Conservation (phyloP, 1,140 invertebrate species). For the Coelopa frigida region DNA sequence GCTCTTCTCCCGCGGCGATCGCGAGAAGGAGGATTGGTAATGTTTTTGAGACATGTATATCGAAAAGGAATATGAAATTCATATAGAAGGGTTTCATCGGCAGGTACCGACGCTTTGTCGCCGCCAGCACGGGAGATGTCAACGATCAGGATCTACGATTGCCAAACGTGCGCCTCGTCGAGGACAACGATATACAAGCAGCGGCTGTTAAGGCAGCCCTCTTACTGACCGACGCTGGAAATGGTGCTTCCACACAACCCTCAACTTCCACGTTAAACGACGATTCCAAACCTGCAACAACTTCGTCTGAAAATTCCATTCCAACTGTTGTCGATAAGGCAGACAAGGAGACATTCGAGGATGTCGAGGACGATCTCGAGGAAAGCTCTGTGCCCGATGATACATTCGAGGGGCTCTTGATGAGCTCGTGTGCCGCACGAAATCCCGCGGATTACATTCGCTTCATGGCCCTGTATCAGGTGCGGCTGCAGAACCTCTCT, state of each 20-base stretch:
- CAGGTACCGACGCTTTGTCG: constrained; percentile 33
- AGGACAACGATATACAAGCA: constrained; percentile 32
- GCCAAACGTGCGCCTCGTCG: constrained; percentile 26
- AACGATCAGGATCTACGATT: constrained; percentile 36
- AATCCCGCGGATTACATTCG: constrained; percentile 32
- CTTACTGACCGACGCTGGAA: constrained; percentile 15
- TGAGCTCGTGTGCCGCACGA: constrained; percentile 32
- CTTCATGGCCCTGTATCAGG: constrained; percentile 42
- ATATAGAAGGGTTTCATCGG: not conserved
- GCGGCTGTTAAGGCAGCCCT: constrained; percentile 28
- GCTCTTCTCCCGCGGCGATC: constrained; percentile 72
- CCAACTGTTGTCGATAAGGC: not conserved
- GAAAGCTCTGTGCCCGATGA: constrained; percentile 13
- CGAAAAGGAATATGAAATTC: not conserved
- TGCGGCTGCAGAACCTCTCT: constrained; percentile 6
- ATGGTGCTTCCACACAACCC: not conserved
- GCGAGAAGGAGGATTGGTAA: constrained; percentile 84
- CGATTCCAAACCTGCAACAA: not conserved
- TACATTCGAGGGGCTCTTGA: constrained; percentile 31
- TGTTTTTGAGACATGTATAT: not conserved
- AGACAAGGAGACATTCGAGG: constrained; percentile 6
- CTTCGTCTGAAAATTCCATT: not conserved
- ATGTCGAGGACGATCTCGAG: constrained; percentile 9
- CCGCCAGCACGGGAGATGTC: constrained; percentile 31
- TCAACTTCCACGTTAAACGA: not conserved